A percentile compares a stretch with the other conserved stretches of the same genome.
Conservation (phyloP, 2,888 invertebrate species). For the Piscicola geometra region DNA sequence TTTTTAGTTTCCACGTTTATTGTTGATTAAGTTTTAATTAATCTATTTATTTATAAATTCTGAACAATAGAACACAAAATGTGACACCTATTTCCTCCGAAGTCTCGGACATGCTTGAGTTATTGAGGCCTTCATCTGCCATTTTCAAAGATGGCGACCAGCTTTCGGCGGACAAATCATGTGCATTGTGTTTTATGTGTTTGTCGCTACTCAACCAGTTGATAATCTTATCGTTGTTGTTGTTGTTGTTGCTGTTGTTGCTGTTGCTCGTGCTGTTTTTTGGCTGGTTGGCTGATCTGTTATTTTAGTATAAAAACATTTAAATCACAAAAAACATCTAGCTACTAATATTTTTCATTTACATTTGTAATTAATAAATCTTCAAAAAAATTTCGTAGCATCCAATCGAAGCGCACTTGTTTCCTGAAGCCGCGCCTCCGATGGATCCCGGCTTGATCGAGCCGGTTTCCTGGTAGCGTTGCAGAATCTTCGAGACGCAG, state of each 20-base stretch:
- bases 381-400: too few relatives aligned
- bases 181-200: background rate
- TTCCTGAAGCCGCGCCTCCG: constrained; percentile 62
- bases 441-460: constrained; percentile 77
- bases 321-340: too few relatives aligned
- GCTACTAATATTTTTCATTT: too few relatives aligned
- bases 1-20: too few relatives aligned
- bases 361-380: too few relatives aligned
- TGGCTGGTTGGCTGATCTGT: constrained; percentile 1
- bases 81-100: constrained; percentile 11
- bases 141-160: background rate
- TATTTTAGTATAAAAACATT: too few relatives aligned
- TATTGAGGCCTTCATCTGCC: background rate
- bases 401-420: constrained; percentile 5
- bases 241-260: constrained; percentile 9
- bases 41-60: too few relatives aligned
- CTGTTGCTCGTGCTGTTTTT: background rate
- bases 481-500: constrained; percentile 90
- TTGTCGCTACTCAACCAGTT: constrained; percentile 2
- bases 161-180: background rate
- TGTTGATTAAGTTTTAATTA: background rate
- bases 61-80: too few relatives aligned
- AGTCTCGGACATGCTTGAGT: constrained; percentile 13
- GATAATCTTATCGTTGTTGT: background rate
- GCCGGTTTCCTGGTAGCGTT: constrained; percentile 67